These are phyloP conservation scores for Tipula confusa DNA, from an alignment of 2,888 invertebrate genomes.

Conservation along the genomic window DNA sequence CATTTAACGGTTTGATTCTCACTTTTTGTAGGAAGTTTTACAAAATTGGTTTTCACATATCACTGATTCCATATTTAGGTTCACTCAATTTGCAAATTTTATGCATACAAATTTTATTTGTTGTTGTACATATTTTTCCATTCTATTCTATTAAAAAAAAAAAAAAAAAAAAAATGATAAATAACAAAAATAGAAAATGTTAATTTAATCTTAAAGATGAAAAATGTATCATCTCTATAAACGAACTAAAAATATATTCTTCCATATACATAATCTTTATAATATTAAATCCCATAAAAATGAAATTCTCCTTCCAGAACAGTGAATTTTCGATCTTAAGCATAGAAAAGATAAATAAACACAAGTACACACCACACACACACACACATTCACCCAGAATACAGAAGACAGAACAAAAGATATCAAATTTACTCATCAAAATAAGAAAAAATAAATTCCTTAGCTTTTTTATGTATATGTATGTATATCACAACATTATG, in stretches of 20 bases:
- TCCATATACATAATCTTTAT: neutral
- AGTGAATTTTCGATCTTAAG: neutral
- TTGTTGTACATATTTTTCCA: neutral
- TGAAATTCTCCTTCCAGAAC: conserved; percentile 4
- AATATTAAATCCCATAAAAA: conserved; percentile 16
- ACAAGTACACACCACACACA: neutral
- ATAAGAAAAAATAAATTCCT: neutral
- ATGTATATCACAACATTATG: too few relatives aligned
- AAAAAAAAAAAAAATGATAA: too few relatives aligned
- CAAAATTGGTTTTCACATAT: too few relatives aligned
- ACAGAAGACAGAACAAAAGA: neutral
- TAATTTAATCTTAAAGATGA: neutral
- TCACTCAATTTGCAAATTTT: neutral
- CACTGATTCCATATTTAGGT: too few relatives aligned
- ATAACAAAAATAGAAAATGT: neutral
- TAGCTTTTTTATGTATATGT: neutral
- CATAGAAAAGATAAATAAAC: neutral
- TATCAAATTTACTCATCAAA: conserved; percentile 20
- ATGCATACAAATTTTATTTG: neutral
- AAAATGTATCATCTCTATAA: neutral
- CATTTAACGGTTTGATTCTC: too few relatives aligned
- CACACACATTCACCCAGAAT: neutral
- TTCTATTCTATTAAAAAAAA: too few relatives aligned
- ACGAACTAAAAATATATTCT: neutral
- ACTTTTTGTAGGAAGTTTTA: too few relatives aligned